Conservation (phyloP, 2,888 invertebrate species). For the Calephelis perditalis region DNA sequence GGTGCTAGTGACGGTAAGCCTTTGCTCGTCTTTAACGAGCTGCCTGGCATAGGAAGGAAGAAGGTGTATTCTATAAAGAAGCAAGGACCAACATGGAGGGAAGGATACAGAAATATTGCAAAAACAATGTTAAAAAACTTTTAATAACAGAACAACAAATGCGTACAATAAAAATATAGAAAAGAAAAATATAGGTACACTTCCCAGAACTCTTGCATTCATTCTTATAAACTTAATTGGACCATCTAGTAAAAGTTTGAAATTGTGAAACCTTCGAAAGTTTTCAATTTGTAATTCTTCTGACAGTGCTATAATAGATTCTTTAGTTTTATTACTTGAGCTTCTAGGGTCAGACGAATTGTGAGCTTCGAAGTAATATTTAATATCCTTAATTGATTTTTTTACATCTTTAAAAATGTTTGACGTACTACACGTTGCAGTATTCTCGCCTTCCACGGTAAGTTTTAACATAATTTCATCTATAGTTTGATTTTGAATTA, state of each 20-base stretch:
- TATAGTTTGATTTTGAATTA: constrained; percentile 47
- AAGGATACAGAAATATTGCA: not conserved
- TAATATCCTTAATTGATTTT: constrained; percentile 29
- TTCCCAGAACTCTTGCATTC: constrained; percentile 48
- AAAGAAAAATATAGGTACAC: constrained; percentile 54
- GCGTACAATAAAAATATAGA: constrained; percentile 47
- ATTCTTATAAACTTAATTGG: constrained; percentile 44
- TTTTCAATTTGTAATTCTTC: constrained; percentile 23
- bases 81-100: too few species aligned
- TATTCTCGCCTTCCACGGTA: constrained; percentile 33
- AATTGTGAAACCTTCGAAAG: constrained; percentile 13
- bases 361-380: constrained; percentile 4
- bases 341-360: constrained; percentile 15
- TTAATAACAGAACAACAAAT: constrained; percentile 42
- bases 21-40: too few species aligned
- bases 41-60: too few species aligned
- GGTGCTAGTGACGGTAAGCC: too few species aligned
- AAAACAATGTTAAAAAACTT: constrained; percentile 33
- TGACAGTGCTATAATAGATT: constrained; percentile 34
- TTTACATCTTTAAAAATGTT: constrained; percentile 17
- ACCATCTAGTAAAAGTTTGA: constrained; percentile 29
- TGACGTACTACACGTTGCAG: constrained; percentile 20
- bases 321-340: constrained; percentile 30
- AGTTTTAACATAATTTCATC: constrained; percentile 47
- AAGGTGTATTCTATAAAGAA: too few species aligned